phyloP scores from a whole-genome alignment of 2,888 invertebrate species.

The Hecatera dysodea region DNA sequence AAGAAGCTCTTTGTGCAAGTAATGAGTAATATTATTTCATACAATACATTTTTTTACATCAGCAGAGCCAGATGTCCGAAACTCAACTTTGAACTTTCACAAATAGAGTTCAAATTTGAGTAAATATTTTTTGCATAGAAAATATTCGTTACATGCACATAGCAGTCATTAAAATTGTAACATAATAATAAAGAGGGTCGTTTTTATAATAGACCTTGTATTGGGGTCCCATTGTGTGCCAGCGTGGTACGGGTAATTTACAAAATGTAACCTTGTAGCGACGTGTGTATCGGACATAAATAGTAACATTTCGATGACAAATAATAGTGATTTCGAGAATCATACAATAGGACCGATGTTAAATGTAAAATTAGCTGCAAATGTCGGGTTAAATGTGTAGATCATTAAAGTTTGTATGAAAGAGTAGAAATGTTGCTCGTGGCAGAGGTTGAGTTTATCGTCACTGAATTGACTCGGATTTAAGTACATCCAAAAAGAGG shows the following conservation, averaged over 20 bases:
- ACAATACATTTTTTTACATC: conserved; percentile 58
- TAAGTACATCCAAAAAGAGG: background rate
- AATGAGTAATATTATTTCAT: conserved; percentile 59
- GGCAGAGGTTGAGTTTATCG: background rate
- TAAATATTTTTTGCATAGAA: conserved; percentile 14
- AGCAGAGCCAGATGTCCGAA: conserved; percentile 9
- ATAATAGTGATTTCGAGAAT: conserved; percentile 85
- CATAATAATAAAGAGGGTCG: conserved; percentile 84
- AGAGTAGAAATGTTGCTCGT: conserved; percentile 24
- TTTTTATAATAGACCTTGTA: conserved; percentile 87
- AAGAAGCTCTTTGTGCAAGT: conserved; percentile 51
- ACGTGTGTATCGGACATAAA: conserved; percentile 76
- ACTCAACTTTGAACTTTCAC: background rate
- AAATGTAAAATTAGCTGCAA: conserved; percentile 73
- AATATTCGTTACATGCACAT: conserved; percentile 67
- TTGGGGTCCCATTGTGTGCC: conserved; percentile 81
- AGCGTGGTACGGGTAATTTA: conserved; percentile 82
- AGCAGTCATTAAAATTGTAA: conserved; percentile 88
- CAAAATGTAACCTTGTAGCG: conserved; percentile 78
- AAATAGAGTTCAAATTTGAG: conserved; percentile 14
- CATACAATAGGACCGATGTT: conserved; percentile 73
- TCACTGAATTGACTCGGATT: background rate
- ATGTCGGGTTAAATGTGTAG: conserved; percentile 60
- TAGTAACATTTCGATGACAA: conserved; percentile 84
- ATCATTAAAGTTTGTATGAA: conserved; percentile 35